A percentile compares a stretch with the other conserved stretches of the same genome.
phyloP scores from a whole-genome alignment of 2,888 invertebrate genomes.

The Lissonota sp. region DNA sequence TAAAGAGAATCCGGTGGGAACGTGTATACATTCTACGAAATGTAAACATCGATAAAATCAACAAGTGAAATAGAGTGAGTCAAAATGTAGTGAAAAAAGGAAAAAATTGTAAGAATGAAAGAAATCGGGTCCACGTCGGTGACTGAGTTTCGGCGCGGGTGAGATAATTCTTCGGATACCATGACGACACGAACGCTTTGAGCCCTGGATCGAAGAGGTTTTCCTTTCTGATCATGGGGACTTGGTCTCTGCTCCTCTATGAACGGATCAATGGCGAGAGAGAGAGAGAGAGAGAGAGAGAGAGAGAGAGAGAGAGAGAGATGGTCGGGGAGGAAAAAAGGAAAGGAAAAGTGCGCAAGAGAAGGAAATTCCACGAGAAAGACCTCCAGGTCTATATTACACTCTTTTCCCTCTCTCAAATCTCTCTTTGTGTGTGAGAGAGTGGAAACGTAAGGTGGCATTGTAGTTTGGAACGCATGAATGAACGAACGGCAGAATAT shows the following conservation, averaged over 20 bases:
- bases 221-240: constrained; percentile 55
- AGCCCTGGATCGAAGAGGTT: constrained; percentile 48
- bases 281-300: background rate
- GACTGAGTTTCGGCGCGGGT: constrained; percentile 54
- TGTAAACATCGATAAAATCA: constrained; percentile 81
- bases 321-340: too few relatives aligned
- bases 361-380: constrained; percentile 44
- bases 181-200: constrained; percentile 65
- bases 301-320: too few relatives aligned
- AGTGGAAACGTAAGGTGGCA: constrained; percentile 79
- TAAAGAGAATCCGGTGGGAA: constrained; percentile 55
- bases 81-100: constrained; percentile 35
- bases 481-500: constrained; percentile 72
- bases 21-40: constrained; percentile 68
- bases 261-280: constrained; percentile 60
- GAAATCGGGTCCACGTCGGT: constrained; percentile 24
- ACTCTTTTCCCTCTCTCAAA: constrained; percentile 15
- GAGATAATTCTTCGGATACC: constrained; percentile 74
- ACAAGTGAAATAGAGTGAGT: constrained; percentile 69
- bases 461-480: constrained; percentile 77
- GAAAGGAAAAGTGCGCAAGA: constrained; percentile 50
- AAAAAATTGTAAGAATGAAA: constrained; percentile 1
- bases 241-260: constrained; percentile 50
- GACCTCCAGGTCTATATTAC: constrained; percentile 22
- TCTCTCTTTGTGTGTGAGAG: constrained; percentile 25